These are phyloP conservation scores for Gadus chalcogrammus DNA, from an alignment of 2,113 vertebrate species.

Conservation along the genomic window DNA sequence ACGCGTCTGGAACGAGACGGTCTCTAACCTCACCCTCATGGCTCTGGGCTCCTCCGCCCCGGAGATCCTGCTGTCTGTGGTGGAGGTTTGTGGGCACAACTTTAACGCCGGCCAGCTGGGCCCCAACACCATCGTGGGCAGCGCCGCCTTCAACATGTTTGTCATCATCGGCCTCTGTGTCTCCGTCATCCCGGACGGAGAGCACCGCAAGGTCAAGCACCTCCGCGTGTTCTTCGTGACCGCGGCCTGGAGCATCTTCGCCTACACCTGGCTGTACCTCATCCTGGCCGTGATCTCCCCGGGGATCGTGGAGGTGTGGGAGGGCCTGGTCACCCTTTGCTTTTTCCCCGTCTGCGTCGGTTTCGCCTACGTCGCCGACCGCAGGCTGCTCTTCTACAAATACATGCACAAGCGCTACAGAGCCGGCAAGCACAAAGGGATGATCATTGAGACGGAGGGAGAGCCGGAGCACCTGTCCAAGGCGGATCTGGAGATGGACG, in stretches of 20 bases:
- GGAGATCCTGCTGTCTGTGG: constrained; percentile 92
- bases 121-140: constrained; percentile 97
- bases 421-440: constrained; percentile 84
- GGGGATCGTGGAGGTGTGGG: constrained; percentile 92
- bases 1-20: constrained; percentile 95
- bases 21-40: constrained; percentile 97
- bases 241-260: constrained; percentile 93
- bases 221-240: constrained; percentile 95
- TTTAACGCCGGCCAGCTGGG: constrained; percentile 89
- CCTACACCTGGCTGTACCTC: constrained; percentile 95
- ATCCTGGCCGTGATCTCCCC: constrained; percentile 92
- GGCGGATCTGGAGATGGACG: constrained; percentile 88
- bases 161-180: constrained; percentile 96
- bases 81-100: constrained; percentile 94
- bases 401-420: constrained; percentile 92
- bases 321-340: constrained; percentile 91
- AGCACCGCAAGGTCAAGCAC: constrained; percentile 92
- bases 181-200: constrained; percentile 90
- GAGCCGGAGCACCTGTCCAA: constrained; percentile 82
- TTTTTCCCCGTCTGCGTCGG: constrained; percentile 95
- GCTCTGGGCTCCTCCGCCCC: constrained; percentile 94
- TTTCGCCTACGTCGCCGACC: constrained; percentile 92
- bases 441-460: constrained; percentile 94
- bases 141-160: constrained; percentile 98
- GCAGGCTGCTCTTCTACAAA: constrained; percentile 94